These are phyloP conservation scores for Eustalomyia histrio DNA, from an alignment of 2,888 invertebrate species.

Conservation along the genomic window DNA sequence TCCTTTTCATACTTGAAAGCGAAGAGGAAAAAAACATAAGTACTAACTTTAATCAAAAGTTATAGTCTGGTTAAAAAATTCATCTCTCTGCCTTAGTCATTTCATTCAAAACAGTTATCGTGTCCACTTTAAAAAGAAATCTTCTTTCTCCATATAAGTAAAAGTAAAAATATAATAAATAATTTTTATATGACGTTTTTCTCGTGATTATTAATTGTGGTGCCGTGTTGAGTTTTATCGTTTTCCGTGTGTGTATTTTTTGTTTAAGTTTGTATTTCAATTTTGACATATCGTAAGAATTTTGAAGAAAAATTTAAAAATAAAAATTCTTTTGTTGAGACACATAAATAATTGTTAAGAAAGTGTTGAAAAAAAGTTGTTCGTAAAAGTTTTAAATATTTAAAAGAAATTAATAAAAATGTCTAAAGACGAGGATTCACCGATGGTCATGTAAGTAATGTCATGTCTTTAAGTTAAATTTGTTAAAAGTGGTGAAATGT, in stretches of 20 bases:
- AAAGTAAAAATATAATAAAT: not conserved
- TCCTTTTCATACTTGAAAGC: not conserved
- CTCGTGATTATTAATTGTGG: slow-evolving; percentile 28
- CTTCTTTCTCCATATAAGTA: not conserved
- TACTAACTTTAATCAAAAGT: not conserved
- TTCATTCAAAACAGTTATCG: slow-evolving; percentile 33
- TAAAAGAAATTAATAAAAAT: slow-evolving; percentile 58
- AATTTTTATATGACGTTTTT: not conserved
- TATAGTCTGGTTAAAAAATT: not conserved
- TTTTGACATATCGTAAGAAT: not conserved
- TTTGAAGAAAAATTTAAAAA: not conserved
- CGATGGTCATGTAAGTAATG: slow-evolving; percentile 73
- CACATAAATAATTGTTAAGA: slow-evolving; percentile 12
- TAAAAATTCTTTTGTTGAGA: not conserved
- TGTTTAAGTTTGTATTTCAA: not conserved
- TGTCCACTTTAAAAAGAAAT: not conserved
- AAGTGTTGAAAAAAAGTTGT: not conserved
- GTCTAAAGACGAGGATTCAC: slow-evolving; percentile 72
- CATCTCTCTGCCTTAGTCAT: slow-evolving; percentile 18
- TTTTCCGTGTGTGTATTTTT: not conserved
- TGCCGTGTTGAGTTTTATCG: slow-evolving; percentile 14
- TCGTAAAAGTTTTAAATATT: not conserved
- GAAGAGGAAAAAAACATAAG: not conserved
- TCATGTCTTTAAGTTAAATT: no score
- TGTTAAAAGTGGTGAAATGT: no score